Conservation (phyloP, 1,140 invertebrate species). For the Caenorhabditis inopinata region DNA sequence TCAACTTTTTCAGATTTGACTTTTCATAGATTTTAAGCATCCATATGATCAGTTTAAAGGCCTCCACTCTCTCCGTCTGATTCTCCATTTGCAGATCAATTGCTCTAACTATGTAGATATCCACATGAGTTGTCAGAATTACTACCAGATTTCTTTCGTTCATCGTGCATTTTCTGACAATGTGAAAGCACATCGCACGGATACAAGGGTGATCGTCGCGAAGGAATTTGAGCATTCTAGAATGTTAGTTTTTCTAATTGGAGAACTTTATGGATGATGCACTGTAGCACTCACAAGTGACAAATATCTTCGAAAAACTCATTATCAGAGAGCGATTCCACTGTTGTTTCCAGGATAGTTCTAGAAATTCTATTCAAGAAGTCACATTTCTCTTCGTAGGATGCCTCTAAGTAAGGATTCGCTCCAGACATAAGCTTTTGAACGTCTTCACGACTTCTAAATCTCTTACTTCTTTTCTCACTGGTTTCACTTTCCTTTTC, state of each 20-base stretch:
- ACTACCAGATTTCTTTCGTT: constrained; percentile 38
- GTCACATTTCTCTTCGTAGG: neutral
- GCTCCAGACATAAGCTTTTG: neutral
- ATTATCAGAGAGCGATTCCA: neutral
- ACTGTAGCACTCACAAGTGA: neutral
- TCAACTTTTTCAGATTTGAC: constrained; percentile 41
- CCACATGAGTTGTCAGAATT: constrained; percentile 38
- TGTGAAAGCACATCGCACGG: constrained; percentile 40
- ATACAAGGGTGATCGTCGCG: constrained; percentile 35
- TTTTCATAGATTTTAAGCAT: constrained; percentile 28
- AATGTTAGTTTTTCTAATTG: neutral
- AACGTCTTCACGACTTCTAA: neutral
- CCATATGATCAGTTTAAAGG: constrained; percentile 25
- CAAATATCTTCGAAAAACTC: constrained; percentile 2
- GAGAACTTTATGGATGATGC: neutral
- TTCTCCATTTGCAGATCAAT: constrained; percentile 35
- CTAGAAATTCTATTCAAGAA: neutral
- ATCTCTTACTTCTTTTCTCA: neutral
- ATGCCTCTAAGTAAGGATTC: neutral
- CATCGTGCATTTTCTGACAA: constrained; percentile 36
- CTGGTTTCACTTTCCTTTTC: no score
- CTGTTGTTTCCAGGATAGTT: neutral
- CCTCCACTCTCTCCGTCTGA: constrained; percentile 28
- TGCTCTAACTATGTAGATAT: constrained; percentile 40
- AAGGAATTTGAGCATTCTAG: constrained; percentile 28